phyloP scores from a whole-genome alignment of 1,140 invertebrate genomes.

The Tetramorium alpestre region DNA sequence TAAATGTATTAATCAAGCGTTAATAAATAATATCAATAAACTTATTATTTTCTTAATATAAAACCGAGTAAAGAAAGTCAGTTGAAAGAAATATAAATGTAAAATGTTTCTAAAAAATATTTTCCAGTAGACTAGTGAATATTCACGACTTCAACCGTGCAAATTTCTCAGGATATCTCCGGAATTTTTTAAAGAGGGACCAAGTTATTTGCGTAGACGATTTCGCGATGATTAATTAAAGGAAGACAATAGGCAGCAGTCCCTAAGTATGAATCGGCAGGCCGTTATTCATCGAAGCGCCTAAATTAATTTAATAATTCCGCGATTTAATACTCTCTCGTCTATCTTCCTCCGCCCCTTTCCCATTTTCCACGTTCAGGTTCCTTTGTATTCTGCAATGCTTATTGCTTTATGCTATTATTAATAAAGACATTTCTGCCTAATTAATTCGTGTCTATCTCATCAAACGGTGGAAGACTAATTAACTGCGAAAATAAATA shows the following conservation, averaged over 20 bases:
- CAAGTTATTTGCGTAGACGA: conserved; percentile 44
- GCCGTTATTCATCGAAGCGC: conserved; percentile 57
- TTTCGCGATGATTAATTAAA: conserved; percentile 61
- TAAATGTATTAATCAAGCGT: neutral
- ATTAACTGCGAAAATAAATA: conserved; percentile 47
- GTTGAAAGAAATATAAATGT: neutral
- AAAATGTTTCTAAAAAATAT: neutral
- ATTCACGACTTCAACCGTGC: conserved; percentile 14
- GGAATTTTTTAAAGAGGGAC: conserved; percentile 40
- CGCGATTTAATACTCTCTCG: conserved; percentile 47
- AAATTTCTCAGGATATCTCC: neutral
- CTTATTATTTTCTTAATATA: neutral
- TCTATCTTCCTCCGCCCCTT: conserved; percentile 14
- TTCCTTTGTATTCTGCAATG: conserved; percentile 18
- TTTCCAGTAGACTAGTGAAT: conserved; percentile 27
- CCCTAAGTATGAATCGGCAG: conserved; percentile 42
- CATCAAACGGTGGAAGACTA: neutral
- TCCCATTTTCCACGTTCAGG: conserved; percentile 14
- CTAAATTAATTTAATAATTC: conserved; percentile 65
- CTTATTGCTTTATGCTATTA: conserved; percentile 42
- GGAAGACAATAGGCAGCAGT: conserved; percentile 41
- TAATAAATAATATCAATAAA: neutral
- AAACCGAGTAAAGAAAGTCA: neutral
- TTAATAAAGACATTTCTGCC: conserved; percentile 32
- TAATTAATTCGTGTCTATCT: conserved; percentile 37